Percentiles rank a stretch among this genome's conserved stretches.
Conservation (phyloP, 2,113 vertebrate genomes). For the Monarcha castaneiventris region DNA sequence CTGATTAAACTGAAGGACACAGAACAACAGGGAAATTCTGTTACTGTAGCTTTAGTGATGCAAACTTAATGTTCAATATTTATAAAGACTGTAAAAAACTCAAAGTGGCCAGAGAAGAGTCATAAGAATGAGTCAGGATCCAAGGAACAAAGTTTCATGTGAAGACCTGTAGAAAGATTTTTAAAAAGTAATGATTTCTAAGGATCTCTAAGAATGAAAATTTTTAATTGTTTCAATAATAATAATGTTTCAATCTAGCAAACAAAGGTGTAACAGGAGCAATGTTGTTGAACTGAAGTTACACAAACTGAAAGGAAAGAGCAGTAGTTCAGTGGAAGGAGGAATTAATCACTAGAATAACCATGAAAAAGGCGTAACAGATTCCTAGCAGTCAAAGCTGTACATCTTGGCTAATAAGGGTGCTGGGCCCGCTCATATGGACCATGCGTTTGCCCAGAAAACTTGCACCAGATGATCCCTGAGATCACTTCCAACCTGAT, state of each 20-base stretch:
- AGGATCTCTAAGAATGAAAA: background rate
- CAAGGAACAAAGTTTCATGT: background rate
- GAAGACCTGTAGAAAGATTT: background rate
- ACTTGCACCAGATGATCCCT: no score
- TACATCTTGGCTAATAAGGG: background rate
- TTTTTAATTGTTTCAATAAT: background rate
- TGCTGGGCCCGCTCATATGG: background rate
- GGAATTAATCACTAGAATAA: background rate
- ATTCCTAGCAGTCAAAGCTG: background rate
- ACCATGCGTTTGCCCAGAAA: background rate
- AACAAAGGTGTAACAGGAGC: background rate
- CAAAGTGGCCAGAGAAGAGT: background rate
- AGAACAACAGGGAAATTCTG: background rate
- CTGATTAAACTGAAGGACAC: background rate
- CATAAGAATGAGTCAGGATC: background rate
- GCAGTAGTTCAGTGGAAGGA: background rate
- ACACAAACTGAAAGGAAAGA: background rate
- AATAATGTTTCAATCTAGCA: background rate
- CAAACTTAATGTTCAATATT: background rate
- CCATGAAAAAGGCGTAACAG: background rate
- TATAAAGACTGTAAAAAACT: background rate
- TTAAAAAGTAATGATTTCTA: background rate
- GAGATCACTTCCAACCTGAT: background rate
- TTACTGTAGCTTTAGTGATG: background rate
- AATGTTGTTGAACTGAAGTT: background rate